phyloP scores from a whole-genome alignment of 2,797 vertebrate species.

The Oryzias dopingdopingensis region DNA sequence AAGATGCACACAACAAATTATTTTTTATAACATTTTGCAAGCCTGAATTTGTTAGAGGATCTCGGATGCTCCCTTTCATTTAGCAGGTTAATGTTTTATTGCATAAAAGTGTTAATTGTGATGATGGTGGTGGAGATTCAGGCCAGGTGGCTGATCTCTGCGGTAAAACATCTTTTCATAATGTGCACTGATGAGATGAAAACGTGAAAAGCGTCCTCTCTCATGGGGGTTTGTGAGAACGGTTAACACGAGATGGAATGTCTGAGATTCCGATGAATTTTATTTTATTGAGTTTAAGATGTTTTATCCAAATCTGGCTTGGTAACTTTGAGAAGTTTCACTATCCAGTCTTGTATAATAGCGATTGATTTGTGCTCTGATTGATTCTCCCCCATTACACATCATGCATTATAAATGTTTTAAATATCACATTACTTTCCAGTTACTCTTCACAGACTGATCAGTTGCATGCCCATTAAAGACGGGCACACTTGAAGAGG shows the following conservation, averaged over 20 bases:
- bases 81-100: slow-evolving; percentile 10
- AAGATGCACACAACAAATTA: too few species aligned
- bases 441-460: slow-evolving; percentile 48
- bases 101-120: slow-evolving; percentile 29
- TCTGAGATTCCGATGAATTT: neutral
- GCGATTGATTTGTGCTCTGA: slow-evolving; percentile 57
- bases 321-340: slow-evolving; percentile 36
- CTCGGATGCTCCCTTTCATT: neutral
- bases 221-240: neutral
- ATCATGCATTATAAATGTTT: slow-evolving; percentile 57
- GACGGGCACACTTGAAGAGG: slow-evolving; percentile 25
- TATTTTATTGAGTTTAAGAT: slow-evolving; percentile 17
- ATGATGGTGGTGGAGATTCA: slow-evolving; percentile 20
- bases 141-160: slow-evolving; percentile 10
- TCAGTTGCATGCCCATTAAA: slow-evolving; percentile 43
- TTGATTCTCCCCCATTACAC: slow-evolving; percentile 44
- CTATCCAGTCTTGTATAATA: slow-evolving; percentile 25
- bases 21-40: too few species aligned
- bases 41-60: too few species aligned
- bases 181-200: slow-evolving; percentile 20
- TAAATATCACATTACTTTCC: slow-evolving; percentile 59
- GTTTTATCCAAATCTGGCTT: slow-evolving; percentile 28
- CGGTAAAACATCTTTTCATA: slow-evolving; percentile 19
- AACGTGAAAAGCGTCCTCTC: slow-evolving; percentile 15
- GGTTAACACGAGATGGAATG: too few species aligned